Percentiles rank a stretch among this genome's conserved stretches.
These are phyloP conservation scores for Babyrousa celebensis DNA, from an alignment of 2,797 vertebrate genomes.

Conservation along the genomic window DNA sequence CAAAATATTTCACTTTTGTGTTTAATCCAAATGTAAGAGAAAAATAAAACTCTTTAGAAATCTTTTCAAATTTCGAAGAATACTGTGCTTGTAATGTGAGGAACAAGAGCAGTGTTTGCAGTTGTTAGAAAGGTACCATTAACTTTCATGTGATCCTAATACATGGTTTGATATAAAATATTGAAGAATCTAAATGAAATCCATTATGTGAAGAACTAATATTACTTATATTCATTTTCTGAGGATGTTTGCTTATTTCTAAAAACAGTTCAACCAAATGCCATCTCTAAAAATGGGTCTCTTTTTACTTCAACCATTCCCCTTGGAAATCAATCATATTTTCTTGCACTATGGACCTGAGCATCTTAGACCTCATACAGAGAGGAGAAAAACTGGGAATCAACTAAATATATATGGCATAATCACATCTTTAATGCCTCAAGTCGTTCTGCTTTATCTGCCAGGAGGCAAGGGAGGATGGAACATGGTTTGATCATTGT, in stretches of 20 bases:
- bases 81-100: constrained; percentile 69
- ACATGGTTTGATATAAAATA: constrained; percentile 77
- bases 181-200: constrained; percentile 83
- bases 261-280: constrained; percentile 39
- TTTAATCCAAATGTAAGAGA: constrained; percentile 64
- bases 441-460: constrained; percentile 92
- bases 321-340: constrained; percentile 67
- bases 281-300: background rate
- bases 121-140: constrained; percentile 78
- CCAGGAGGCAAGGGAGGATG: constrained; percentile 90
- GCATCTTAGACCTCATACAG: constrained; percentile 91
- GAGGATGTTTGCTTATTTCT: constrained; percentile 86
- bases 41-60: constrained; percentile 32
- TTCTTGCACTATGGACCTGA: constrained; percentile 78
- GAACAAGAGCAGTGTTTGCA: constrained; percentile 77
- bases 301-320: background rate
- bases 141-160: constrained; percentile 81
- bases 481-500: constrained; percentile 72
- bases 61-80: constrained; percentile 75
- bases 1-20: constrained; percentile 63
- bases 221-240: constrained; percentile 73
- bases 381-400: constrained; percentile 92
- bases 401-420: constrained; percentile 93
- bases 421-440: constrained; percentile 92
- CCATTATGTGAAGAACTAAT: constrained; percentile 75